Conservation (phyloP, 2,888 invertebrate genomes). For the Griposia aprilina region DNA sequence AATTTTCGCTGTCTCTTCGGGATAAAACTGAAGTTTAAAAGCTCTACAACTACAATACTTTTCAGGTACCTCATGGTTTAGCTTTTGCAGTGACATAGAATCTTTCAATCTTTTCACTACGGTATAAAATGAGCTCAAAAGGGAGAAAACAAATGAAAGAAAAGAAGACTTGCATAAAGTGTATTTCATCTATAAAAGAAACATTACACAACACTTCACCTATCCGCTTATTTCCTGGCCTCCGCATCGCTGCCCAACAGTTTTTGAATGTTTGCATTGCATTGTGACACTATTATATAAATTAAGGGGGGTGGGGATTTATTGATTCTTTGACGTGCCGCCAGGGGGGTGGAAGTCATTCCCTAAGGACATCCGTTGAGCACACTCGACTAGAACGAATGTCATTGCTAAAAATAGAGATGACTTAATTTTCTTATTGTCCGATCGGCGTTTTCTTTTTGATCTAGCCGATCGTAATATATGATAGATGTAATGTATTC, state of each 20-base stretch:
- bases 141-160: background rate
- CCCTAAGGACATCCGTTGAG: conserved; percentile 53
- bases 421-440: conserved; percentile 32
- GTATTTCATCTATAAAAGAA: background rate
- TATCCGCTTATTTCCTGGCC: conserved; percentile 63
- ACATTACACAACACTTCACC: background rate
- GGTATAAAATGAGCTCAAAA: background rate
- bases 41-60: background rate
- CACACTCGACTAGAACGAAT: conserved; percentile 34
- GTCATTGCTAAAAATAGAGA: conserved; percentile 57
- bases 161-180: background rate
- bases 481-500: conserved; percentile 39
- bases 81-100: background rate
- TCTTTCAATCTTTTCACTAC: too few relatives aligned
- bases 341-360: conserved; percentile 56
- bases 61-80: background rate
- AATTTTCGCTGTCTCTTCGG: background rate
- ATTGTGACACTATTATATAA: conserved; percentile 79
- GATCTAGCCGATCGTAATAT: conserved; percentile 27
- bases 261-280: conserved; percentile 83
- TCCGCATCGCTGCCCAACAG: conserved; percentile 73
- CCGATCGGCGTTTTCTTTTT: conserved; percentile 26
- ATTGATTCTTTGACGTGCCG: conserved; percentile 76
- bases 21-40: background rate
- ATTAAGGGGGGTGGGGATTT: conserved; percentile 76